phyloP scores from a whole-genome alignment of 2,797 vertebrate genomes.

The Staurois parvus region DNA sequence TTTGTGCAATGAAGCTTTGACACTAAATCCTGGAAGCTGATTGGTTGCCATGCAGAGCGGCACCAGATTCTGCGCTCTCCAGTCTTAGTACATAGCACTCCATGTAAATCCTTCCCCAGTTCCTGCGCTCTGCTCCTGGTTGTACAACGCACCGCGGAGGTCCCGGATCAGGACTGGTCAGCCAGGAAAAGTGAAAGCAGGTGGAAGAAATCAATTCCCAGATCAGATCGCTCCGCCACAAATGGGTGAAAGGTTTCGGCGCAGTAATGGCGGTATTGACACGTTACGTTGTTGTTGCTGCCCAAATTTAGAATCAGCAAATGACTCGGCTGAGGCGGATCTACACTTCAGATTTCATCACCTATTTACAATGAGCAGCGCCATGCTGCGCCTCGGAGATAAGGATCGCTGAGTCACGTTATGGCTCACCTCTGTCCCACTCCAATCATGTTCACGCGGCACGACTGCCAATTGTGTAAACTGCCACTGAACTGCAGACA shows the following conservation, averaged over 20 bases:
- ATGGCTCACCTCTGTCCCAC: conserved; percentile 30
- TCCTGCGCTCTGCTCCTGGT: too few relatives aligned
- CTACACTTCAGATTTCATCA: conserved; percentile 24
- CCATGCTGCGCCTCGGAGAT: conserved; percentile 28
- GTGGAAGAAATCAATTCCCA: too few relatives aligned
- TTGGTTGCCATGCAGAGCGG: too few relatives aligned
- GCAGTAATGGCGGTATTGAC: neutral
- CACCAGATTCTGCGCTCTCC: too few relatives aligned
- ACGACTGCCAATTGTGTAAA: conserved; percentile 22
- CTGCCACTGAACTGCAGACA: neutral
- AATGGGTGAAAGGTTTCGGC: neutral
- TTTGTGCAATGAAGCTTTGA: too few relatives aligned
- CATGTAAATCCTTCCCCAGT: too few relatives aligned
- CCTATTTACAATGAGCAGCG: conserved; percentile 33
- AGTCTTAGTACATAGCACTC: too few relatives aligned
- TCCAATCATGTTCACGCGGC: conserved; percentile 6
- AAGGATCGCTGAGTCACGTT: conserved; percentile 46
- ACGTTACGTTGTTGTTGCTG: conserved; percentile 24
- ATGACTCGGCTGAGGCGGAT: neutral
- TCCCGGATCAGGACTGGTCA: too few relatives aligned
- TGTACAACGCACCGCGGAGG: too few relatives aligned
- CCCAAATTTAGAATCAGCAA: conserved; percentile 3
- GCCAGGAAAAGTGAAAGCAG: too few relatives aligned
- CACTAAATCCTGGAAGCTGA: too few relatives aligned
- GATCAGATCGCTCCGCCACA: neutral